phyloP scores from a whole-genome alignment of 2,113 vertebrate species.

The Pluvianellus socialis region DNA sequence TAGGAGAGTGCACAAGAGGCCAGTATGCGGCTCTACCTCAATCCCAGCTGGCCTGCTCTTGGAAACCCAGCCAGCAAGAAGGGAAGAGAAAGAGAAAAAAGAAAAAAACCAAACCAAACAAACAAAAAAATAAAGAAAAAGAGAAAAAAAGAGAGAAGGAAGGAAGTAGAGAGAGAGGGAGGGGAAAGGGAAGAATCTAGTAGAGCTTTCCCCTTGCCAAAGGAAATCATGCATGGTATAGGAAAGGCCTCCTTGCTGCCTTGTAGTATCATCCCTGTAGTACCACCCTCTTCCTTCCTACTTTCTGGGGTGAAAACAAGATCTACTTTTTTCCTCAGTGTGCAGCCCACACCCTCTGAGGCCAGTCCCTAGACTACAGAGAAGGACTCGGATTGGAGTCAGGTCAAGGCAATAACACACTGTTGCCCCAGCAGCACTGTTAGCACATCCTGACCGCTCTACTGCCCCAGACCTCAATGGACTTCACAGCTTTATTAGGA shows the following conservation, averaged over 20 bases:
- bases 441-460: not conserved
- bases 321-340: not conserved
- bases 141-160: no score
- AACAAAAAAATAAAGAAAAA: no score
- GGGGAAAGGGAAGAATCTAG: not conserved
- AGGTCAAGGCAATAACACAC: not conserved
- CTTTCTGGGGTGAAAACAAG: not conserved
- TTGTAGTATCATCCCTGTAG: not conserved
- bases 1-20: constrained; percentile 65
- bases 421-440: not conserved
- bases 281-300: not conserved
- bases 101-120: no score
- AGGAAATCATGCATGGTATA: not conserved
- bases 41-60: constrained; percentile 45
- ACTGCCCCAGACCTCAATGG: no score
- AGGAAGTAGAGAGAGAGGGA: not conserved
- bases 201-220: not conserved
- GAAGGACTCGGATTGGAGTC: not conserved
- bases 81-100: not conserved
- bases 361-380: not conserved
- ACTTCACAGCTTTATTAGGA: not conserved
- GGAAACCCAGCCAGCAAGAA: not conserved
- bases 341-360: not conserved
- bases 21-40: constrained; percentile 1
- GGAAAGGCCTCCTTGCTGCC: not conserved